Percentiles rank a stretch among this genome's conserved stretches.
phyloP scores from a whole-genome alignment of 2,888 invertebrate species.

The Lithosia quadra region DNA sequence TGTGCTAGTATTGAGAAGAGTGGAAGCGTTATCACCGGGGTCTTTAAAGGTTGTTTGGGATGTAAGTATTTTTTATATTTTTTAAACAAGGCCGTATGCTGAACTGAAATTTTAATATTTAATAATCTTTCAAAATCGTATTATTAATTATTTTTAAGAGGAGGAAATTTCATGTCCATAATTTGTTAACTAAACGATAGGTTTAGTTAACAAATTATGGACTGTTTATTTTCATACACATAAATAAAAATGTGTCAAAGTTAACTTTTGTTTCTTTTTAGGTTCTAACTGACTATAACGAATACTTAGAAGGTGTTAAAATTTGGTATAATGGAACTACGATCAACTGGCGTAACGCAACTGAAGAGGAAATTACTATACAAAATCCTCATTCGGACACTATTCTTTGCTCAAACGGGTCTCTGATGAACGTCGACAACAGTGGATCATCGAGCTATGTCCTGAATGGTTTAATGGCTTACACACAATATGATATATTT shows the following conservation, averaged over 20 bases:
- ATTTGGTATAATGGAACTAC: slow-evolving; percentile 86
- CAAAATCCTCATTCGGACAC: slow-evolving; percentile 67
- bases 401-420: slow-evolving; percentile 85
- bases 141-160: too few relatives aligned
- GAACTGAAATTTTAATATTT: too few relatives aligned
- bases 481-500: slow-evolving; percentile 96
- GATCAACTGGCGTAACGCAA: slow-evolving; percentile 79
- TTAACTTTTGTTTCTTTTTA: slow-evolving; percentile 54
- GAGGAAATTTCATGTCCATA: too few relatives aligned
- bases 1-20: slow-evolving; percentile 91
- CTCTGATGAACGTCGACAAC: slow-evolving; percentile 90
- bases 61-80: slow-evolving; percentile 83
- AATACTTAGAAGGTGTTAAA: slow-evolving; percentile 90
- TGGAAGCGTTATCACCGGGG: slow-evolving; percentile 90
- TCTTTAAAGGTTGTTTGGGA: slow-evolving; percentile 94
- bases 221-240: too few relatives aligned
- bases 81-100: neutral
- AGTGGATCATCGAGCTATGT: slow-evolving; percentile 91
- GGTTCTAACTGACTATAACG: slow-evolving; percentile 85
- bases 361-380: slow-evolving; percentile 68
- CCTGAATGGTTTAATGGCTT: slow-evolving; percentile 92
- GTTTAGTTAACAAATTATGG: too few relatives aligned
- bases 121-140: too few relatives aligned
- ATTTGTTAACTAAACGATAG: too few relatives aligned
- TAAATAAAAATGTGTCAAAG: neutral